Evolutionary conservation across 2,888 invertebrate genomes (phyloP), one percentile per base, ranked within the genome.

Genomic region (Apodemia mormo): DNA sequence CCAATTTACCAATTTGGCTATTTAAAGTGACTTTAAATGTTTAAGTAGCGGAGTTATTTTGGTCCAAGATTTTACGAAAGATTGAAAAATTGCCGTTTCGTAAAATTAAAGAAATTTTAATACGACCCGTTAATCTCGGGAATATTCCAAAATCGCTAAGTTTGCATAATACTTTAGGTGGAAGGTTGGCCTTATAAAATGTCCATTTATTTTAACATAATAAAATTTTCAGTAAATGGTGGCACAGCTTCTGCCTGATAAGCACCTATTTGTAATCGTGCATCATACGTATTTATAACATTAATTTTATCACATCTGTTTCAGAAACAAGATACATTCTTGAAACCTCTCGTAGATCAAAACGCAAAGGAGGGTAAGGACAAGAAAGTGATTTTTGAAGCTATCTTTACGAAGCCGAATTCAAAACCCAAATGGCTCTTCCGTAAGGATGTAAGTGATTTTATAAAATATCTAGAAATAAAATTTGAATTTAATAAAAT

Each of bases 341-440:
- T 98, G 88, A 98, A 97, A 89, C 98, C 98, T 74, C 94, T 99
- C 83, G 96, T 98, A 82, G 99, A 99, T 94, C 96, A 97, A 92
- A 97, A 96, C 85, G 97, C 97, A 78, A 97, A 98, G 89, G 97
- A 99, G 95, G 97, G 99, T 80, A 98, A 98, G 90, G 99, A 99
- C 90, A 98, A 98, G 89, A 97, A 98, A 90, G 97, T 98, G 77
- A 95, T 95, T 58, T 98, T 99, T 84, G 98, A 98, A 88, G 98
- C 97, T 74, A 96, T 97, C 85, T 99, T 99, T 94, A 97, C 98
- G 75, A 99, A 99, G 92, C 96, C 98, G n/a, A 98, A 99, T 87
- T 95, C 96, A 82, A 98, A 98, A 85, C 97, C 98, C 9, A 98
- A 97, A 90, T 98, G 98, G 98, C 95, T 95, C 85, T 96, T 97